Evolutionary conservation across 2,888 invertebrate species (phyloP), one percentile per base, ranked within the genome.

Genomic region (Taenaris catops): DNA sequence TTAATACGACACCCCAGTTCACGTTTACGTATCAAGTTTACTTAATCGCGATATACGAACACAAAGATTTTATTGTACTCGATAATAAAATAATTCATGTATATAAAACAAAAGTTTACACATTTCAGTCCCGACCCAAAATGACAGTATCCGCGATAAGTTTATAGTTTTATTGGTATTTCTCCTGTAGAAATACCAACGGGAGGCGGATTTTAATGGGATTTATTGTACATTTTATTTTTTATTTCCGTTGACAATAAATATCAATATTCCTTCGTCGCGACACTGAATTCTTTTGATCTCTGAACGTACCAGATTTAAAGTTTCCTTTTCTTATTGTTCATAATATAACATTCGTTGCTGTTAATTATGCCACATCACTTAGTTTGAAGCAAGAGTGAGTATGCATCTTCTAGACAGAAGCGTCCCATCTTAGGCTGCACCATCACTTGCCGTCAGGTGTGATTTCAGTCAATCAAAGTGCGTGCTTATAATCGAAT

Each of bases 91-190:
- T 69, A 72, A 71, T 68, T 70, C 60, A 65, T 63, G 59, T 24
- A 27, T 14, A 41, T 37, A 32, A 72, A 65, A 68, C 2, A 73
- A 78, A 70, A 44, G 44, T 71, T 73, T 72, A 74, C 72, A 65
- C 65, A 62, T 50, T 49, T 51, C 56, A 53, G 62, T 58, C 57
- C 51, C 56, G 63, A 67, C 60, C 55, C 63, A 68, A 62, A n/a
- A 66, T 58, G 66, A 64, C 63, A 58, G 58, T 64, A 61, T 58
- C 51, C 57, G 69, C 63, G 67, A 73, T 75, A 76, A 75, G 76
- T 69, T 83, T 62, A 83, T 80, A 79, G 80, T 81, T 83, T 80
- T 83, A 83, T 83, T 68, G 63, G 67, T 58, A 63, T 67, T 58
- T 57, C 53, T 53, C 51, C 35, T 46, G 51, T 61, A 52, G 58